A percentile compares a stretch with the other conserved stretches of the same genome.
These are phyloP conservation scores for Amphiprion ocellaris DNA, from an alignment of 2,113 vertebrate genomes.

Conservation along the genomic window DNA sequence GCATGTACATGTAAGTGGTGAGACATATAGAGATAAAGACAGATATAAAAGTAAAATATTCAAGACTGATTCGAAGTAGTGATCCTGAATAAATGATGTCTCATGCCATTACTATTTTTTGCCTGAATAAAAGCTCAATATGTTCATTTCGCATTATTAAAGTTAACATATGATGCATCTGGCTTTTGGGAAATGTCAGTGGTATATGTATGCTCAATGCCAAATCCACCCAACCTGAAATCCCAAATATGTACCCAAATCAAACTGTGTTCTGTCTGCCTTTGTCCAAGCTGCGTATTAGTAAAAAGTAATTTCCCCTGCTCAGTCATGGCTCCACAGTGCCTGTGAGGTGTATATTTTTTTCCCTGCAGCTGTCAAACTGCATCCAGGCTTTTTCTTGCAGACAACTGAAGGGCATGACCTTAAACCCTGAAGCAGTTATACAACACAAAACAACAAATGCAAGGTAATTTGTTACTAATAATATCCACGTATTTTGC, in stretches of 20 bases:
- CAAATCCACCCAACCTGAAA: conserved; percentile 14
- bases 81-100: neutral
- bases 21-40: neutral
- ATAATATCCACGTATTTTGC: conserved; percentile 16
- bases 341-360: conserved; percentile 39
- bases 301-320: conserved; percentile 71
- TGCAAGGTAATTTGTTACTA: conserved; percentile 36
- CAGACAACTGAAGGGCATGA: conserved; percentile 52
- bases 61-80: neutral
- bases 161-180: neutral
- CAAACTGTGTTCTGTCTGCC: conserved; percentile 43
- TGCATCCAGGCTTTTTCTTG: conserved; percentile 44
- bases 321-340: conserved; percentile 59
- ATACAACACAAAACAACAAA: conserved; percentile 40
- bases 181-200: conserved; percentile 5
- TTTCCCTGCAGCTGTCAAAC: conserved; percentile 61
- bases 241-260: conserved; percentile 55
- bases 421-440: conserved; percentile 47
- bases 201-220: neutral
- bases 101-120: neutral
- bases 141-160: neutral
- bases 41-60: neutral
- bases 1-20: neutral
- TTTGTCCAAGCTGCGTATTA: conserved; percentile 64
- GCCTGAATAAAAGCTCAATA: neutral